Evolutionary conservation across 2,113 vertebrate genomes (phyloP), one percentile per base, ranked within the genome.

Genomic region (Maylandia zebra): DNA sequence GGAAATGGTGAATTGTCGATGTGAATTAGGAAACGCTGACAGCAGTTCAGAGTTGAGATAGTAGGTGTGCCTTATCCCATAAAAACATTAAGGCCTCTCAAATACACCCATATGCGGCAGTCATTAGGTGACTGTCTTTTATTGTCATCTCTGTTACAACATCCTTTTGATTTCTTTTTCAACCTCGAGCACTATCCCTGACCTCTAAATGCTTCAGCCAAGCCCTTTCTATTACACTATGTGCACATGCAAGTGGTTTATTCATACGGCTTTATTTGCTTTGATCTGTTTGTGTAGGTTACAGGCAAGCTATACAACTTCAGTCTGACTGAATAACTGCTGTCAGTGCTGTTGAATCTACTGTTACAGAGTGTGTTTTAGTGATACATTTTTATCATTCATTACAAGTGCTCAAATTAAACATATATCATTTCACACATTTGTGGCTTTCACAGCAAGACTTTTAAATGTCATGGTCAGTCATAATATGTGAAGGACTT

Each of bases 211-310:
- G 76, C 7, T 88, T 88, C 24, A 52, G 48, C 50, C 64, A 36
- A 82, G 22, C 56, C 32, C 8, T 71, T 81, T 24, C 41, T 5
- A 24, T 66, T 8, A 78, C 45, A 53, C 50, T 22, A 30, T 45
- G 53, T 82, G 83, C 55, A 83, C 38, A 64, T 41, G 14, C 32
- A 83, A 53, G 69, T 76, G 16, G 27, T 50, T 78, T 74, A 78
- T 88, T 86, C 55, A 71, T 83, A 61, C 34, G 36, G n/a, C n/a
- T 8, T n/a, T 78, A 52, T 74, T 86, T 53, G 64, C 90, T 91
- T 89, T 88, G 78, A 90, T 90, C 64, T 19, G 13, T 88, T 89
- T 86, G 81, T 86, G 83, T 57, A 59, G 12, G 34, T 84, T 83
- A 80, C 56, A 89, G 89, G 89, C 84, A 83, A 90, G 57, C 22